Evolutionary conservation across 2,113 vertebrate species (phyloP).

Genomic region (Pteropus alecto): DNA sequence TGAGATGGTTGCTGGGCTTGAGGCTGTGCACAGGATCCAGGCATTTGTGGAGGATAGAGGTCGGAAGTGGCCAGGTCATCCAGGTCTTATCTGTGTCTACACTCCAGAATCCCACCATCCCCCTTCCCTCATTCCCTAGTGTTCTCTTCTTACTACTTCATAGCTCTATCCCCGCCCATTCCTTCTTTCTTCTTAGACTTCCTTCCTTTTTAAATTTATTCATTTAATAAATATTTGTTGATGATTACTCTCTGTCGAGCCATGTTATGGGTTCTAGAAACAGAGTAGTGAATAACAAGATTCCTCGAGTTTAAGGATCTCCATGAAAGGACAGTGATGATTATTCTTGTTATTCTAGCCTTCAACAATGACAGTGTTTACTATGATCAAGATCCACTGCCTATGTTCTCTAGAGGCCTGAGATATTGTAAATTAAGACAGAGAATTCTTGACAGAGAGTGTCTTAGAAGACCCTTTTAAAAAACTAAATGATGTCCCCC

Average conservation of each 20-base stretch:
- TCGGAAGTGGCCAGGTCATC: background rate
- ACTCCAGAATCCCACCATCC: no score
- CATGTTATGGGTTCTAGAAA: background rate
- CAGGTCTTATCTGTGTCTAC: background rate
- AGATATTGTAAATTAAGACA: background rate
- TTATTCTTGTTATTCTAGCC: background rate
- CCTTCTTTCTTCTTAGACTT: background rate
- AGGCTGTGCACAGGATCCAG: background rate
- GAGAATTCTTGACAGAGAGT: background rate
- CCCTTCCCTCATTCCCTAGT: background rate
- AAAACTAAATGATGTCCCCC: background rate
- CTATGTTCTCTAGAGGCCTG: background rate
- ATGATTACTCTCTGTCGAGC: background rate
- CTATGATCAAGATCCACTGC: background rate
- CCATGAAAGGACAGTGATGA: background rate
- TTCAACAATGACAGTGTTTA: rapidly evolving
- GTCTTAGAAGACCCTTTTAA: background rate
- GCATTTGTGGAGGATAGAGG: background rate
- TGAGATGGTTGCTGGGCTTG: background rate
- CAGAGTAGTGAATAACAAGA: background rate
- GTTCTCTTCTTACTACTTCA: background rate
- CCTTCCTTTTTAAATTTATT: background rate
- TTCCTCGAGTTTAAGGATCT: background rate
- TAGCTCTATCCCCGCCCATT: background rate
- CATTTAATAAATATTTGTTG: background rate